Evolutionary conservation across 2,113 vertebrate genomes (phyloP).

Genomic region (Callithrix jacchus): DNA sequence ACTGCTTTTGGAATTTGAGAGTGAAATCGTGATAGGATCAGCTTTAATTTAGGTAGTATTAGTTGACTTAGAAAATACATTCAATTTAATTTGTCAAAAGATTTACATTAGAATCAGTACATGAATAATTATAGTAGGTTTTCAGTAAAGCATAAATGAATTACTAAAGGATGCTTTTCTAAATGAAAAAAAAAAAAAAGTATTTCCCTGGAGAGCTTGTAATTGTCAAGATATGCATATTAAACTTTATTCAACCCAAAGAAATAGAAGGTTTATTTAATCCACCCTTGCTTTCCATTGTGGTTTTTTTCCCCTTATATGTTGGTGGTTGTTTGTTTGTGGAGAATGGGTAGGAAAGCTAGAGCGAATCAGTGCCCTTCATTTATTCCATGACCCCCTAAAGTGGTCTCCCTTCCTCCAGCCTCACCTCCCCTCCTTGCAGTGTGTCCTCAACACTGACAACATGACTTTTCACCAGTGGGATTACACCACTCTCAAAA

Average conservation of each 20-base stretch:
- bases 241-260: background rate
- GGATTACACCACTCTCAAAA: background rate
- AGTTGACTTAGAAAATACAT: slow-evolving; percentile 19
- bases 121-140: background rate
- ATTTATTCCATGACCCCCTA: background rate
- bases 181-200: background rate
- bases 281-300: background rate
- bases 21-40: slow-evolving; percentile 14
- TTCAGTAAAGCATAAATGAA: background rate
- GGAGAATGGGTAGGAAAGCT: background rate
- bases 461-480: background rate
- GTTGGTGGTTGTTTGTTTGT: background rate
- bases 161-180: background rate
- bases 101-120: slow-evolving; percentile 19
- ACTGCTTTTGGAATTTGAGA: slow-evolving; percentile 29
- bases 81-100: background rate
- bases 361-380: background rate
- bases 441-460: background rate
- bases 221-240: background rate
- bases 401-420: background rate
- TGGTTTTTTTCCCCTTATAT: background rate
- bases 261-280: background rate
- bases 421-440: background rate
- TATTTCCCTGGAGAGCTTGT: background rate
- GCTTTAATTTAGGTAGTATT: background rate